phyloP scores from a whole-genome alignment of 2,888 invertebrate genomes.

The Athalia cordata region DNA sequence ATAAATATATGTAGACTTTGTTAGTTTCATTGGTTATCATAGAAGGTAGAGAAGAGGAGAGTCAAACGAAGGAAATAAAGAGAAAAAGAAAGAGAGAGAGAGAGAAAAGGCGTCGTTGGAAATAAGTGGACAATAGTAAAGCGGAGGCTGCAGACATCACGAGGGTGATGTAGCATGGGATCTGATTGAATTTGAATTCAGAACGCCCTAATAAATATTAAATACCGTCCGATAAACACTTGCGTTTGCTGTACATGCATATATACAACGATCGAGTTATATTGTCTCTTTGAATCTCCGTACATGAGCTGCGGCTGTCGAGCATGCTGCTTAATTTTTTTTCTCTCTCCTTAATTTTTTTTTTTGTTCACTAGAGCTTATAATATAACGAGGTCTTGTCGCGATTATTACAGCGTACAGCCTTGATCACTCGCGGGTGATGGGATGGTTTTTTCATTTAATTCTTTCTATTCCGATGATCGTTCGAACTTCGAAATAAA shows the following conservation, averaged over 20 bases:
- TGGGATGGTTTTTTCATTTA: not conserved
- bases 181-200: slow-evolving; percentile 9
- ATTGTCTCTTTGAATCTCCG: not conserved
- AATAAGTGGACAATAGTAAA: slow-evolving; percentile 2
- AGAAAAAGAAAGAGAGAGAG: too few relatives aligned
- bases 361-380: not conserved
- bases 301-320: too few relatives aligned
- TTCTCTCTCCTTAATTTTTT: not conserved
- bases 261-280: not conserved
- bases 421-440: slow-evolving; percentile 1
- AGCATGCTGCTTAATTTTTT: too few relatives aligned
- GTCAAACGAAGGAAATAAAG: too few relatives aligned
- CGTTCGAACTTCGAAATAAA: slow-evolving; percentile 20
- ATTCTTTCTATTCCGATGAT: not conserved
- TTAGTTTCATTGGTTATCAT: too few relatives aligned
- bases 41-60: too few relatives aligned
- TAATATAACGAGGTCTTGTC: slow-evolving; percentile 15
- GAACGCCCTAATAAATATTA: slow-evolving; percentile 10
- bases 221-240: not conserved
- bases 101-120: too few relatives aligned
- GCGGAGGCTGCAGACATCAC: not conserved
- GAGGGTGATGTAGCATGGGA: not conserved
- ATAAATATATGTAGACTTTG: too few relatives aligned
- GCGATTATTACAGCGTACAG: not conserved
- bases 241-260: not conserved